Base-by-base conservation (phyloP, 2,888 invertebrate genomes). In the Pristionchus fissidentatus region DNA sequence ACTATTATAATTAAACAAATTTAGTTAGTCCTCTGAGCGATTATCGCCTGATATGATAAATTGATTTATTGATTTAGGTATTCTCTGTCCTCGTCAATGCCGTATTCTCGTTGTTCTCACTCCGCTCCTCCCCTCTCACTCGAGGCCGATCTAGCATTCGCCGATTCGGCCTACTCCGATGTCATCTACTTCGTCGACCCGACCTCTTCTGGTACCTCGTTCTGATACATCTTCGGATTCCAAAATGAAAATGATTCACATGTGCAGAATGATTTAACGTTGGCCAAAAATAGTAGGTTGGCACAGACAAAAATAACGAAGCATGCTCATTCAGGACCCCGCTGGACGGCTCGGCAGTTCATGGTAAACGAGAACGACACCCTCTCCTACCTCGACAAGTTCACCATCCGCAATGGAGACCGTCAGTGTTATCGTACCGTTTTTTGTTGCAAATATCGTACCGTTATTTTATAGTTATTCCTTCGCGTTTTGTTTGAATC, bases 171-270 rank as follows among this genome's bases (percentile, higher is more conserved):
- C 5, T 88, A 87, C 80, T 81, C 80, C 0, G 88, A 91, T 84
- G 87, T 91, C 22, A 83, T 91, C 26, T 91, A 91, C 80, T 89
- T 91, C 66, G 84, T 89, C 26, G 90, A 91, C 84, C 87, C 89
- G 0, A 80, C 85, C 1, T 88, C 90, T 5, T 29, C 62, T 3
- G 66, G 66, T 66, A 13, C 15, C 32, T 4, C 22, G 13, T 32
- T 62, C n/a, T 62, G 3, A 15, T 2, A 32, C 32, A 35, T 62
- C 32, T 62, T 35, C 13, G 62, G 5, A 26, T 57, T 57, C n/a
- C n/a, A 29, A 57, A n/a, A 19, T 57, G 26, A n/a, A 57, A 29
- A 4, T 29, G 4, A 29, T 26, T n/a, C n/a, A 57, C n/a, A 57
- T 29, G 29, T 10, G n/a, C 57, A 1, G n/a, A n/a, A n/a, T n/a